Base-by-base conservation (phyloP, 2,797 vertebrate species). In the Hyperoplus lanceolatus region DNA sequence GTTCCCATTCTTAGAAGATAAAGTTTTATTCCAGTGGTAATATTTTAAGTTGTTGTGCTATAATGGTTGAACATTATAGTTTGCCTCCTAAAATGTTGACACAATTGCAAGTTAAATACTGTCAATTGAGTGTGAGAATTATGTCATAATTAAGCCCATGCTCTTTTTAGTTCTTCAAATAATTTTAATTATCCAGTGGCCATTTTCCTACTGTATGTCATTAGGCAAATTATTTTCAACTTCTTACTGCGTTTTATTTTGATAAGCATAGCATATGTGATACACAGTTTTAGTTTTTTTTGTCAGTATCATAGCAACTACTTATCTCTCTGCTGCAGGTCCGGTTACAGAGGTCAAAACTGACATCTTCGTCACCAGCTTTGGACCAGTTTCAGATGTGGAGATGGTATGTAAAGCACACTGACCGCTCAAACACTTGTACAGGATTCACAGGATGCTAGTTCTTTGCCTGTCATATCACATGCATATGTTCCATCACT, bases 341-440 rank as follows among this genome's bases (percentile, higher is more conserved):
- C 95, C 94, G 13, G 95, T 96, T 29, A 96, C 96, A 46, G 96
- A 96, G 88, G 95, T 96, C 77, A 96, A 96, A 94, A 96, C 96
- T 3, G 96, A 96, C 90, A 96, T 96, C 88, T 96, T 96, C 87
- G 96, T 96, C 88, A 96, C 96, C 93, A 96, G 96, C 90, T 96
- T 96, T 82, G 96, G 96, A 86, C 96, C 96, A 4, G 96, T 96
- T 65, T 96, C 96, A 73, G 96, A 96, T 82, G 96, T 96, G n/a
- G 96, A 96, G 91, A 96, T 96, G 96, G 96, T 96, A 93, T 7
- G 96, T 95, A 86, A 77, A 18, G 72, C 45, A 55, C n/a, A 4
- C 61, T 57, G 70, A 77, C 42, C 13, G 43, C 76, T 73, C 53
- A 55, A 65, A 74, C 49, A 39, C 76, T 43, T 16, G 48, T 3